phyloP scores from a whole-genome alignment of 2,113 vertebrate genomes.

The Oriolus oriolus region DNA sequence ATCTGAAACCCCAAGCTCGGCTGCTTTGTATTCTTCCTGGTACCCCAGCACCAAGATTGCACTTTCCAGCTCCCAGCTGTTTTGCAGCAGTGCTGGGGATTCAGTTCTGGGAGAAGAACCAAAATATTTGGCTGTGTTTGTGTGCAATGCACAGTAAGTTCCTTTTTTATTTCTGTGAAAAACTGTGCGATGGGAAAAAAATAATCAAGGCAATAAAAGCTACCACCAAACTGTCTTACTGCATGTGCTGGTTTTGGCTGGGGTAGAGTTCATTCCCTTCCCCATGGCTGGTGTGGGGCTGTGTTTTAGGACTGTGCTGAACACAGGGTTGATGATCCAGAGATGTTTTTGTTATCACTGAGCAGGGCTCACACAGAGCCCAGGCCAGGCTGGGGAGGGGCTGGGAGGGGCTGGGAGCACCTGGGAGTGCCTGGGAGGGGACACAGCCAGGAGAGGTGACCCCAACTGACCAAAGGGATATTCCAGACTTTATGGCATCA shows the following conservation, averaged over 20 bases:
- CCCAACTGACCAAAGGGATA: neutral
- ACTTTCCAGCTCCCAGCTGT: neutral
- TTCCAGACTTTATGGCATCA: neutral
- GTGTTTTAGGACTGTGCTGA: neutral
- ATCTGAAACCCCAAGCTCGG: neutral
- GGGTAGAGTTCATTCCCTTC: neutral
- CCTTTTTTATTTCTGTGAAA: neutral
- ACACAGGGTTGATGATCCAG: neutral
- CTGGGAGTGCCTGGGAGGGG: no score
- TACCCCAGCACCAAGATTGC: neutral
- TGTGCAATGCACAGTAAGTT: neutral
- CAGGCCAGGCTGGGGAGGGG: neutral
- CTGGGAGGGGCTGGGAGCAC: neutral
- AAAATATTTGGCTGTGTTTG: neutral
- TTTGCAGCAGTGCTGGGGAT: neutral
- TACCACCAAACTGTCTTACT: neutral
- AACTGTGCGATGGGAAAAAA: neutral
- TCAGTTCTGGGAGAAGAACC: neutral
- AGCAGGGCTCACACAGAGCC: neutral
- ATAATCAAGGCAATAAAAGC: neutral
- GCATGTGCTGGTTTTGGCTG: neutral
- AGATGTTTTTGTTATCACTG: neutral
- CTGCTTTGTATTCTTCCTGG: neutral
- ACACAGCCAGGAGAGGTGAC: neutral
- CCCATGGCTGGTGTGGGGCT: neutral